Evolutionary conservation across 2,888 invertebrate species (phyloP).

Genomic region (Glomeris marginata): DNA sequence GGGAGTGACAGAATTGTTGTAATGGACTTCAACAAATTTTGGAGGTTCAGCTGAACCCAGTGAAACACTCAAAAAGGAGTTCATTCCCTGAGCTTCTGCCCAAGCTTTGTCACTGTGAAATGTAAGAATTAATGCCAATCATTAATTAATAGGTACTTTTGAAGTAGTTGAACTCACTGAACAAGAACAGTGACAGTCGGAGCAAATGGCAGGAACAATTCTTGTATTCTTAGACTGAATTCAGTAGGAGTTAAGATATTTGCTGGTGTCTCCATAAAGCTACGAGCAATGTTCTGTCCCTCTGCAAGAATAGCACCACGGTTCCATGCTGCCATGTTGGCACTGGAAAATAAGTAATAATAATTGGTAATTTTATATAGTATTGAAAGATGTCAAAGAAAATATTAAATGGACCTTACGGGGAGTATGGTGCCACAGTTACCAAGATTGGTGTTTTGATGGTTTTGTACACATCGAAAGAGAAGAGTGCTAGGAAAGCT

Average conservation of each 20-base stretch:
- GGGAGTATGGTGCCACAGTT: neutral
- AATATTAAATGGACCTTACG: no score
- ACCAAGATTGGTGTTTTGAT: constrained; percentile 17
- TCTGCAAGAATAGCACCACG: constrained; percentile 45
- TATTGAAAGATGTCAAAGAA: constrained; percentile 13
- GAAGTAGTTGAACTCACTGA: no score
- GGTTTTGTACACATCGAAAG: constrained; percentile 27
- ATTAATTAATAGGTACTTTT: no score
- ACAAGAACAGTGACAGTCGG: constrained; percentile 23
- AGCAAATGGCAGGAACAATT: no score
- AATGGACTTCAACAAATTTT: constrained; percentile 59
- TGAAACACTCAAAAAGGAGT: constrained; percentile 57
- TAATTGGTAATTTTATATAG: no score
- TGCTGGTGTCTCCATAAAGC: constrained; percentile 57
- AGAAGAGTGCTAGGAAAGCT: constrained; percentile 19
- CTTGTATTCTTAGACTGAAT: no score
- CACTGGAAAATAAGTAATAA: no score
- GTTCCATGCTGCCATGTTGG: constrained; percentile 38
- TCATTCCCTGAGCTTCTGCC: constrained; percentile 64
- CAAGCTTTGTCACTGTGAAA: constrained; percentile 43
- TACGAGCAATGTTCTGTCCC: constrained; percentile 61
- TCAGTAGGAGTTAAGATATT: constrained; percentile 56
- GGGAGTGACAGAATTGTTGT: constrained; percentile 34
- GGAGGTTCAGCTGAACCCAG: constrained; percentile 64
- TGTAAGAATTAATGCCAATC: no score